Conservation (phyloP, 2,113 vertebrate genomes). For the Pygoscelis adeliae region DNA sequence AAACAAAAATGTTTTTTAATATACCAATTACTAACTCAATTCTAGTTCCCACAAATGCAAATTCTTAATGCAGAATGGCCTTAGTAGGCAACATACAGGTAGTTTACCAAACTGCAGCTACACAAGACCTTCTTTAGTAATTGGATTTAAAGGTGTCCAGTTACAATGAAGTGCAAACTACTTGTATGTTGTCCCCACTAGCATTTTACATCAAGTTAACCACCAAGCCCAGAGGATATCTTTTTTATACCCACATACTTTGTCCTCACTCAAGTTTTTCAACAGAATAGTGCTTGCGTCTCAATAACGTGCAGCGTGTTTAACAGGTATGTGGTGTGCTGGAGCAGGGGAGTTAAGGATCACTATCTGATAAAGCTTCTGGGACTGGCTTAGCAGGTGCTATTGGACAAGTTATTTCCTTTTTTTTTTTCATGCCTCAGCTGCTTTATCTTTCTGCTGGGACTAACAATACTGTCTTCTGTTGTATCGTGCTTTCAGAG, state of each 20-base stretch:
- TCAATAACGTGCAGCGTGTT: fast-evolving
- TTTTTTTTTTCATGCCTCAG: neutral
- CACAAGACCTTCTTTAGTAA: neutral
- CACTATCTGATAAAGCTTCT: neutral
- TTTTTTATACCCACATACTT: neutral
- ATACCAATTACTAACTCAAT: neutral
- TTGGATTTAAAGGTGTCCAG: neutral
- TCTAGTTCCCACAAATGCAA: neutral
- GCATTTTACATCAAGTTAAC: neutral
- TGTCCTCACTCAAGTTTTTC: neutral
- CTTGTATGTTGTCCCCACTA: neutral
- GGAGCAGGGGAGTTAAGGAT: neutral
- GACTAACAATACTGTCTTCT: neutral
- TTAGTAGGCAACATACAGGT: neutral
- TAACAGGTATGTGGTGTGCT: neutral
- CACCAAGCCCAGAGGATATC: neutral
- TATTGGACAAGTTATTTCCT: neutral
- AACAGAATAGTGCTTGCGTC: neutral
- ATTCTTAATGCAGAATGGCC: neutral
- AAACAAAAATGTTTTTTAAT: neutral
- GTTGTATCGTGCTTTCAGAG: neutral
- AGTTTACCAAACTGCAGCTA: neutral
- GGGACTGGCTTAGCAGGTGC: neutral
- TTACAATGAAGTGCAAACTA: neutral
- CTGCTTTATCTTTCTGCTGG: neutral